Conservation (phyloP, 2,888 invertebrate genomes). For the Hydriomena furcata region DNA sequence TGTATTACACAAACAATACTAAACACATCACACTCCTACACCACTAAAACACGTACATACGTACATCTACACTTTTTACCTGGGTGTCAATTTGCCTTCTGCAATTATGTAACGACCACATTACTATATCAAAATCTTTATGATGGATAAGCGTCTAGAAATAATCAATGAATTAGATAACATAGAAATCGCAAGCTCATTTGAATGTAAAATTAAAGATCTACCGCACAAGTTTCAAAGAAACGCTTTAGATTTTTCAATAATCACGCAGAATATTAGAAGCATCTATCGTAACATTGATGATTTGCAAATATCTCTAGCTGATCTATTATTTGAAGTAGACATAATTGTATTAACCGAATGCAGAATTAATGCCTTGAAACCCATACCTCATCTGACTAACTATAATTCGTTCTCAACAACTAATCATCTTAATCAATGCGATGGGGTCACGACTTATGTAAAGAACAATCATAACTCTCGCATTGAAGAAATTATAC, state of each 20-base stretch:
- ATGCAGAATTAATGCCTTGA: too few species aligned
- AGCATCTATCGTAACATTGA: slow-evolving; percentile 21
- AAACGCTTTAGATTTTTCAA: not conserved
- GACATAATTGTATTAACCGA: too few species aligned
- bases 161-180: slow-evolving; percentile 25
- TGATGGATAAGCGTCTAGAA: not conserved
- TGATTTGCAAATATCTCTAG: too few species aligned
- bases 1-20: too few species aligned
- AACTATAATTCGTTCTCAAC: slow-evolving; percentile 21
- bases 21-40: not conserved
- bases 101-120: too few species aligned
- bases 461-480: slow-evolving; percentile 14
- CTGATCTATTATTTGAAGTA: too few species aligned
- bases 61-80: too few species aligned
- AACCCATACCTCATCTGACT: slow-evolving; percentile 20
- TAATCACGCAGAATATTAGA: slow-evolving; percentile 29
- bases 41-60: not conserved
- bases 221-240: not conserved
- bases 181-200: slow-evolving; percentile 1
- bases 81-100: too few species aligned
- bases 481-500: slow-evolving; percentile 17
- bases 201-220: not conserved
- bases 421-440: too few species aligned
- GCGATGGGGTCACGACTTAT: too few species aligned
- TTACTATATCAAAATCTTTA: too few species aligned